Evolutionary conservation across 2,888 invertebrate species (phyloP).

Genomic region (Lagria hirta): DNA sequence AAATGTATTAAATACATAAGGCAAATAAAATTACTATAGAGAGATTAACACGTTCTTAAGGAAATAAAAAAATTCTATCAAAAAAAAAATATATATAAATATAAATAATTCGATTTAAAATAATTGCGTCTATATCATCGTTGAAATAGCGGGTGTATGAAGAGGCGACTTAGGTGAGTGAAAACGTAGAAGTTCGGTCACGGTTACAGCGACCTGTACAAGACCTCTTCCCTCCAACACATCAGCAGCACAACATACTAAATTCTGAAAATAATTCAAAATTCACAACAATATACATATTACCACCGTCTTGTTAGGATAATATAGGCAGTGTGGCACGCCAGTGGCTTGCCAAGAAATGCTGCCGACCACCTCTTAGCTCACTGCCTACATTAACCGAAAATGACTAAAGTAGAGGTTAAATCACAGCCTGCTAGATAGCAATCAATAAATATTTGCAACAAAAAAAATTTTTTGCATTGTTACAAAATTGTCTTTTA

Average conservation of each 20-base stretch:
- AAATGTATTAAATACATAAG: conserved; percentile 6
- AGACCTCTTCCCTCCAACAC: conserved; percentile 89
- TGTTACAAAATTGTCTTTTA: no score
- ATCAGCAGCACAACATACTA: conserved; percentile 88
- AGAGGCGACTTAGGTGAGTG: conserved; percentile 57
- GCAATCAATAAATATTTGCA: no score
- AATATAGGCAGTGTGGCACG: conserved; percentile 6
- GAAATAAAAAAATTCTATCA: conserved; percentile 2
- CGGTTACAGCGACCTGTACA: conserved; percentile 86
- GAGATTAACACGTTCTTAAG: conserved; percentile 7
- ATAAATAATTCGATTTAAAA: conserved; percentile 12
- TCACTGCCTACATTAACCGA: no score
- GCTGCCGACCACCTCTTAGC: no score
- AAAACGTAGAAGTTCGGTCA: conserved; percentile 77
- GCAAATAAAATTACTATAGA: conserved; percentile 2
- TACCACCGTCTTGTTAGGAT: no score
- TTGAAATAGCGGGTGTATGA: conserved; percentile 41
- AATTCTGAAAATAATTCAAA: conserved; percentile 84
- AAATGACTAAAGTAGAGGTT: no score
- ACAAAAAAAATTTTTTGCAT: no score
- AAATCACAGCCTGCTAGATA: no score
- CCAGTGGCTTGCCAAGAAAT: no score
- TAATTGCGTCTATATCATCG: conserved; percentile 37
- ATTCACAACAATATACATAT: no score
- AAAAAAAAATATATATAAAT: conserved; percentile 12